Percentiles rank a stretch among this genome's conserved stretches.
Evolutionary conservation across 2,797 vertebrate species (phyloP).

Genomic region (Uromys caudimaculatus): DNA sequence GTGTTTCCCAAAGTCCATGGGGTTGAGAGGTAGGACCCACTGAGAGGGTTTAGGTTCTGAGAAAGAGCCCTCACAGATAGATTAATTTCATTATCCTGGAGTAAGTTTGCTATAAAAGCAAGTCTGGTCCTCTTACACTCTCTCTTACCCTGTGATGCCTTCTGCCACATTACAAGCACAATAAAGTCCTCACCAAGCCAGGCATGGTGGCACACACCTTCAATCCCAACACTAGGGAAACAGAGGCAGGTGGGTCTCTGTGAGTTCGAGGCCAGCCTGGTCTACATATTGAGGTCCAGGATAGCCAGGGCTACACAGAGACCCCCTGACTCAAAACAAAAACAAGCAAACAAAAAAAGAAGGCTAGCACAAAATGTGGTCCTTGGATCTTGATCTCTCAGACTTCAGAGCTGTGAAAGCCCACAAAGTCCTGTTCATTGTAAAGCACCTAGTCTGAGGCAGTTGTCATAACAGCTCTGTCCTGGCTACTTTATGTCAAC

Average conservation of each 20-base stretch:
- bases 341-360: background rate
- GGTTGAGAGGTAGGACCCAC: background rate
- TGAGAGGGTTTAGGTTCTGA: background rate
- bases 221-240: background rate
- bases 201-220: background rate
- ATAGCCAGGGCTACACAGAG: background rate
- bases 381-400: background rate
- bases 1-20: background rate
- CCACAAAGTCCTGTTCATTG: background rate
- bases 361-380: background rate
- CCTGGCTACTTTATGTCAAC: background rate
- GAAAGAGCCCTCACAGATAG: background rate
- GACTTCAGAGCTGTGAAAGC: background rate
- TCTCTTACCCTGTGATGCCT: background rate
- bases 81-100: background rate
- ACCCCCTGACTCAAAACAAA: background rate
- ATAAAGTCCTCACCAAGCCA: background rate
- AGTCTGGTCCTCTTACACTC: background rate
- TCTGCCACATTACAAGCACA: background rate
- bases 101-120: background rate
- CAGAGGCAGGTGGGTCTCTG: background rate
- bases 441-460: background rate
- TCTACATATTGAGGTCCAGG: background rate
- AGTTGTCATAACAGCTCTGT: no score
- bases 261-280: background rate